Evolutionary conservation across 1,140 invertebrate genomes (phyloP).

Genomic region (Pseudomyrmex flavicornis): DNA sequence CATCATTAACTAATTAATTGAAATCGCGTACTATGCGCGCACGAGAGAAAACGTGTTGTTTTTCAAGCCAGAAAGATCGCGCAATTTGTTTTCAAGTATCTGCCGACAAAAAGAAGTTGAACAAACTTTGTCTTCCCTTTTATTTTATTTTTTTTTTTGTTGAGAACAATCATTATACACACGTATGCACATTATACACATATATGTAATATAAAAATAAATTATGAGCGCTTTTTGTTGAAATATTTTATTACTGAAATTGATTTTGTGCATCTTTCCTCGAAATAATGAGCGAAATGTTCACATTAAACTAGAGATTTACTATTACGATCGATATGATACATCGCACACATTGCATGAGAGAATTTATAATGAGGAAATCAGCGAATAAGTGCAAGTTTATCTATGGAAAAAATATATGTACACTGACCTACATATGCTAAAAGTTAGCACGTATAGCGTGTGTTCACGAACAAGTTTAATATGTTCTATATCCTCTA

Average conservation of each 20-base stretch:
- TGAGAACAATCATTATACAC: not conserved
- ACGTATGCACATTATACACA: not conserved
- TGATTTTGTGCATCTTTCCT: not conserved
- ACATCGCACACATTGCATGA: not conserved
- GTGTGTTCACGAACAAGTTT: no score
- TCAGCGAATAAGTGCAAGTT: not conserved
- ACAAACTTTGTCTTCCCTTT: not conserved
- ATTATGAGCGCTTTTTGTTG: no score
- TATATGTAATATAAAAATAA: no score
- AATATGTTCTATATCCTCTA: no score
- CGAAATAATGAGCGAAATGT: not conserved
- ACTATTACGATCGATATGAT: not conserved
- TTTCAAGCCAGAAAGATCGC: not conserved
- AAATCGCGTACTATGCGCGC: constrained; percentile 12
- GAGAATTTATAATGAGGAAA: constrained; percentile 2
- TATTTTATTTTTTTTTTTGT: not conserved
- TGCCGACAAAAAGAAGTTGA: not conserved
- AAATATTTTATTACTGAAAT: no score
- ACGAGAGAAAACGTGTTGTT: not conserved
- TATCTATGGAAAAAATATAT: not conserved
- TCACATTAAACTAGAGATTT: not conserved
- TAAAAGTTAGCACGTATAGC: not conserved
- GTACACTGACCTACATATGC: not conserved
- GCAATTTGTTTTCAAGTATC: not conserved
- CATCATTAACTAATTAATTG: constrained; percentile 28